Evolutionary conservation across 2,113 vertebrate species (phyloP).

Genomic region (Setophaga kirtlandii): DNA sequence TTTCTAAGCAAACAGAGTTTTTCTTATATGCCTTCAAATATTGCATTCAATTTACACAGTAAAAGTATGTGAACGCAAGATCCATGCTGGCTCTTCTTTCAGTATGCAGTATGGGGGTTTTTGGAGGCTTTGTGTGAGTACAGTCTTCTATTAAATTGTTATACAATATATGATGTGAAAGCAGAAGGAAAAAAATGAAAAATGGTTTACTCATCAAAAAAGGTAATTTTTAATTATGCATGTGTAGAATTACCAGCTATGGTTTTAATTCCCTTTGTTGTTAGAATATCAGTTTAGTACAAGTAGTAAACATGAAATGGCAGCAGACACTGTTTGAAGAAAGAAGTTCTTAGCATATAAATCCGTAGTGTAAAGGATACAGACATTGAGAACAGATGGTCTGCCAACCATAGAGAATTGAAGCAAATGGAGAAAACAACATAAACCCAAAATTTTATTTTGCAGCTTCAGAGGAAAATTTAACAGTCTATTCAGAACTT

Average conservation of each 20-base stretch:
- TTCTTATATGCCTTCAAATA: not conserved
- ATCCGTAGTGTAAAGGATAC: not conserved
- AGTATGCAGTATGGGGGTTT: accelerated
- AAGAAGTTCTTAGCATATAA: not conserved
- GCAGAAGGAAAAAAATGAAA: not conserved
- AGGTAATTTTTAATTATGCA: not conserved
- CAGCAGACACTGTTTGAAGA: not conserved
- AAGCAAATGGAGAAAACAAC: conserved; percentile 12
- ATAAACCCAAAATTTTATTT: conserved; percentile 20
- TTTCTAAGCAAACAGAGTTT: not conserved
- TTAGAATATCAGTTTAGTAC: not conserved
- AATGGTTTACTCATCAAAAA: not conserved
- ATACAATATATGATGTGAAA: not conserved
- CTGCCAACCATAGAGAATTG: not conserved
- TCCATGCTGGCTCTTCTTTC: not conserved
- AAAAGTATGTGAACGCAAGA: not conserved
- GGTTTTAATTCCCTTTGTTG: not conserved
- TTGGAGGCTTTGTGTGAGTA: not conserved
- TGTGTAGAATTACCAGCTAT: not conserved
- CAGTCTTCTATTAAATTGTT: not conserved
- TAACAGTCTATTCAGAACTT: not conserved
- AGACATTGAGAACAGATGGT: conserved; percentile 30
- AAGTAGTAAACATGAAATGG: conserved; percentile 20
- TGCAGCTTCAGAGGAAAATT: not conserved
- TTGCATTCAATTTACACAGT: not conserved